Evolutionary conservation across 2,113 vertebrate genomes (phyloP).

Genomic region (Calypte anna): DNA sequence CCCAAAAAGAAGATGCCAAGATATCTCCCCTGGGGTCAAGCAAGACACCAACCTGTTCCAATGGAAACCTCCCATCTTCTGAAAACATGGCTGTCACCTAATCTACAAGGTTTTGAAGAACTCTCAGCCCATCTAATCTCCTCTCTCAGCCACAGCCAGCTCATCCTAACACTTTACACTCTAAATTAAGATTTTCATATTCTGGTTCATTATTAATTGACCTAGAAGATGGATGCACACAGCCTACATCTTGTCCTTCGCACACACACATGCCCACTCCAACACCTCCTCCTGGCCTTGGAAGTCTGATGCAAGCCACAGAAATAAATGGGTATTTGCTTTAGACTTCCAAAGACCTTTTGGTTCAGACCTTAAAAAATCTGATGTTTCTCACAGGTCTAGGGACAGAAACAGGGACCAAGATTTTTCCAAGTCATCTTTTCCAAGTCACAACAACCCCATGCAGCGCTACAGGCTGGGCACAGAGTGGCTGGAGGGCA

Average conservation of each 20-base stretch:
- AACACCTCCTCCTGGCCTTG: neutral
- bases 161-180: neutral
- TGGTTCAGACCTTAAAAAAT: neutral
- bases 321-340: neutral
- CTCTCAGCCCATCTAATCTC: neutral
- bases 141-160: neutral
- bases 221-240: neutral
- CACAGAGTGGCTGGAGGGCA: too few species aligned
- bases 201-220: neutral
- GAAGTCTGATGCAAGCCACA: neutral
- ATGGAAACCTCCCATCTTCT: neutral
- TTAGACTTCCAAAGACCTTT: neutral
- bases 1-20: neutral
- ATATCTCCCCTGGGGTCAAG: neutral
- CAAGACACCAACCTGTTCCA: neutral
- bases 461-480: too few species aligned
- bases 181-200: fast-evolving
- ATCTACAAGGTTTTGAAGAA: neutral
- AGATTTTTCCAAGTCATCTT: neutral
- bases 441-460: too few species aligned
- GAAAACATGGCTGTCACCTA: neutral
- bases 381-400: neutral
- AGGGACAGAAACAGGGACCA: neutral
- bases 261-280: neutral
- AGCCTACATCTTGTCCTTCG: neutral